Base-by-base conservation (phyloP, 2,888 invertebrate species). In the Phaonia tiefii region DNA sequence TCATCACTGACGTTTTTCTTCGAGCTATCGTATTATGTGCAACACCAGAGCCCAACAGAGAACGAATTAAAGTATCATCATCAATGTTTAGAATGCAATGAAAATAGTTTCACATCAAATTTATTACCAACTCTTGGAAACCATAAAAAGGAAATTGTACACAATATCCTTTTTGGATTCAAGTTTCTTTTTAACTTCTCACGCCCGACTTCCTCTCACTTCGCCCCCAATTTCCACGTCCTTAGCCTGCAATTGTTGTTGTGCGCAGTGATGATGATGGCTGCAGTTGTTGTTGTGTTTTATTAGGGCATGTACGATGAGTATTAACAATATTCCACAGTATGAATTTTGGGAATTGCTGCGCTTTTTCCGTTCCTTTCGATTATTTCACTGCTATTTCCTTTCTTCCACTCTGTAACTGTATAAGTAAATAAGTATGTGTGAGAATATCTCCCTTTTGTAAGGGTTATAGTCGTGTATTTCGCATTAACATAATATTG, bases 71-170 rank as follows among this genome's bases (percentile, higher is more conserved):
- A 22, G 51, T 10, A 49, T 22, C 51, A 20, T 51, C 51, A 51
- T 51, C 20, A 2, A 51, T 51, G 20, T 51, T 22, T 51, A 51
- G 22, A 51, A 51, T 20, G 51, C 88, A 89, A 86, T 88, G 90
- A 90, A 90, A 89, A 89, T 90, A 89, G 90, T 89, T 89, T 87
- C 76, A 88, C 87, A 89, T 86, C 87, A 89, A 89, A 89, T 89
- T 89, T 89, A 89, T 89, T 90, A 88, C 89, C 89, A 22, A 87
- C 89, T 89, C 90, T 88, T 86, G 89, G 90, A 90, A 89, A 88
- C 89, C 88, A 90, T 89, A 89, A 89, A 88, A 89, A 89, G 90
- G 89, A 89, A 89, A 90, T 90, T 89, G 89, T 89, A 88, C 86
- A 89, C 89, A 89, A 89, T 88, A 88, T 89, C 88, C 85, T 86